Percentiles rank a stretch among this genome's conserved stretches.
phyloP scores from a whole-genome alignment of 2,113 vertebrate species.

The Grammomys surdaster region DNA sequence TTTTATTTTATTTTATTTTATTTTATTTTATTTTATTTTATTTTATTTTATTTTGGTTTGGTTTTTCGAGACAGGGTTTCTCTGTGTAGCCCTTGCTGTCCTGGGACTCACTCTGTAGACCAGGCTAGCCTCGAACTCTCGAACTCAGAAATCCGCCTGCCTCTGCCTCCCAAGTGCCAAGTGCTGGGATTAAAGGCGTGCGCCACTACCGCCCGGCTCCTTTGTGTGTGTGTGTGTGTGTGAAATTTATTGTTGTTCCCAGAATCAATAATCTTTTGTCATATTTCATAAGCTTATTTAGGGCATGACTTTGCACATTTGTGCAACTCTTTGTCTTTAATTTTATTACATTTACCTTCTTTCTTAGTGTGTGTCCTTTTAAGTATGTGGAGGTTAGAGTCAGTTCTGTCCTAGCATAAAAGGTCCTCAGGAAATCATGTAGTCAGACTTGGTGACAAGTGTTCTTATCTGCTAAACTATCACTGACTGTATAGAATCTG shows the following conservation, averaged over 20 bases:
- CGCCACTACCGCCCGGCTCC: too few relatives aligned
- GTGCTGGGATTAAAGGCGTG: too few relatives aligned
- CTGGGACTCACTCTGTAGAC: too few relatives aligned
- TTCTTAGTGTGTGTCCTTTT: not conserved
- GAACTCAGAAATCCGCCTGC: too few relatives aligned
- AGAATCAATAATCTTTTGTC: not conserved
- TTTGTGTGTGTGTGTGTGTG: not conserved
- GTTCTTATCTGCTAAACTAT: not conserved
- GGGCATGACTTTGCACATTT: constrained; percentile 29
- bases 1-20: too few relatives aligned
- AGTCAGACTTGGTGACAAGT: not conserved
- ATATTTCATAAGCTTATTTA: constrained; percentile 50
- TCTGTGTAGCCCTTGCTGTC: too few relatives aligned
- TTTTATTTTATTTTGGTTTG: too few relatives aligned
- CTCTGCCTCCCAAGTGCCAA: too few relatives aligned
- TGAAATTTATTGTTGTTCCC: constrained; percentile 49
- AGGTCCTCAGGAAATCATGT: not conserved
- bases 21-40: too few relatives aligned
- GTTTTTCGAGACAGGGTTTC: too few relatives aligned
- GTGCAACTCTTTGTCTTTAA: not conserved
- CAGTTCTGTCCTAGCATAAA: not conserved
- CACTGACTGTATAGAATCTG: not conserved
- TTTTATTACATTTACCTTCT: not conserved
- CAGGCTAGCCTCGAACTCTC: too few relatives aligned
- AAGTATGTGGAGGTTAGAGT: not conserved